These are phyloP conservation scores for Ophonus ardosiacus DNA, from an alignment of 2,888 invertebrate species.

Conservation along the genomic window DNA sequence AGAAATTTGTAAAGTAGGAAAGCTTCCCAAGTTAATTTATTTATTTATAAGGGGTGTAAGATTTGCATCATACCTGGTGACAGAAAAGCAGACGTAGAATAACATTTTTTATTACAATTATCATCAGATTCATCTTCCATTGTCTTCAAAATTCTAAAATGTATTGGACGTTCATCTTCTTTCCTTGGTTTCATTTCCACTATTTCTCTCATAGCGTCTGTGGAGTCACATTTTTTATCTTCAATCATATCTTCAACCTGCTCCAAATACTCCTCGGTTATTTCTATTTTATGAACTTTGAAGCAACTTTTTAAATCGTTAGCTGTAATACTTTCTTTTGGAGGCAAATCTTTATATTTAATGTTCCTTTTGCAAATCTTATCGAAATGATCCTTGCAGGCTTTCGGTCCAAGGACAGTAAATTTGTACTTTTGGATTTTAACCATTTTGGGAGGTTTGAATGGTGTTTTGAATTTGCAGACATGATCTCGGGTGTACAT, in stretches of 20 bases:
- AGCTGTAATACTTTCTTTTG: not conserved
- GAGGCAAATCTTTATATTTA: not conserved
- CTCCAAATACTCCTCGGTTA: not conserved
- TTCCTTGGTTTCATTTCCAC: not conserved
- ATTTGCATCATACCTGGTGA: not conserved
- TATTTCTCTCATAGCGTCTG: not conserved
- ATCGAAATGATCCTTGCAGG: not conserved
- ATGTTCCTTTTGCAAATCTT: not conserved
- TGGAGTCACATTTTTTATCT: not conserved
- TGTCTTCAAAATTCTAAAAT: slow-evolving; percentile 6
- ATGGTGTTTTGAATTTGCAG: not conserved
- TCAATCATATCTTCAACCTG: slow-evolving; percentile 15
- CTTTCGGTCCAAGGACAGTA: not conserved
- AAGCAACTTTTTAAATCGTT: not conserved
- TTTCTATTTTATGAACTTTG: not conserved
- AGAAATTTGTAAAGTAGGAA: no score
- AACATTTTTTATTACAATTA: not conserved
- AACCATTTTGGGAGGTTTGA: not conserved
- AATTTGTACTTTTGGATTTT: not conserved
- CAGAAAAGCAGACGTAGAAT: not conserved
- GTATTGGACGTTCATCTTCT: not conserved
- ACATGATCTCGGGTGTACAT: not conserved
- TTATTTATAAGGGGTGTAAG: no score
- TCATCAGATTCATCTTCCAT: not conserved
- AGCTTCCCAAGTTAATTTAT: no score